Base-by-base conservation (phyloP, 2,113 vertebrate genomes). In the Gavia stellata region DNA sequence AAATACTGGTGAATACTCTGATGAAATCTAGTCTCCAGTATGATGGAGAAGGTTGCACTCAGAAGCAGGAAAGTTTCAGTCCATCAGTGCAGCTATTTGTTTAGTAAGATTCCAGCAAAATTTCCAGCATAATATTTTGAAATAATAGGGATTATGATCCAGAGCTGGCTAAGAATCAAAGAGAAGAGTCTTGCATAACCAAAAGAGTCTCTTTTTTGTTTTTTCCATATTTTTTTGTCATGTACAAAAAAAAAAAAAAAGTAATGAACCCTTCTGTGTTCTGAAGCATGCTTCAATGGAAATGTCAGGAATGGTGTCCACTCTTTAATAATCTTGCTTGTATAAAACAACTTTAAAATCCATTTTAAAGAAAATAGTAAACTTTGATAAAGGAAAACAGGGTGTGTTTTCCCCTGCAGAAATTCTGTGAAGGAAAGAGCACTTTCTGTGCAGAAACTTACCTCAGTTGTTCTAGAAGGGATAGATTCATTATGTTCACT, bases 101-200 rank as follows among this genome's bases (percentile, higher is more conserved):
- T 96, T 71, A 92, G 47, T 70, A 91, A 45, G 29, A 79, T 66
- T 86, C 26, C 61, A 83, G 42, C 25, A 85, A 89, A 81, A 47
- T 88, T 92, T 94, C 90, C 90, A 96, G 34, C 47, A 73, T 77
- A 56, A 49, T 90, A 78, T 92, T 96, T 90, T 95, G 80, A 88
- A 95, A 86, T 88, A 92, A 81, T 92, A 78, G 38, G 18, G 53
- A 81, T 88, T 88, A 74, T 52, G 55, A 92, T 96, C 79, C 71
- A 94, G 67, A 94, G 8, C 13, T 90, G 95, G 88, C n/a, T 42
- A 74, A 58, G 25, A 59, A 90, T 84, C 82, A 88, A 68, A 73
- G 70, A 74, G 28, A 70, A 74, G 38, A 55, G 63, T 62, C 74
- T 95, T 95, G 67, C 63, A 70, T 88, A 96, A 90, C 50, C 28